Base-by-base conservation (phyloP, 2,888 invertebrate species). In the Drosophila kokeensis region DNA sequence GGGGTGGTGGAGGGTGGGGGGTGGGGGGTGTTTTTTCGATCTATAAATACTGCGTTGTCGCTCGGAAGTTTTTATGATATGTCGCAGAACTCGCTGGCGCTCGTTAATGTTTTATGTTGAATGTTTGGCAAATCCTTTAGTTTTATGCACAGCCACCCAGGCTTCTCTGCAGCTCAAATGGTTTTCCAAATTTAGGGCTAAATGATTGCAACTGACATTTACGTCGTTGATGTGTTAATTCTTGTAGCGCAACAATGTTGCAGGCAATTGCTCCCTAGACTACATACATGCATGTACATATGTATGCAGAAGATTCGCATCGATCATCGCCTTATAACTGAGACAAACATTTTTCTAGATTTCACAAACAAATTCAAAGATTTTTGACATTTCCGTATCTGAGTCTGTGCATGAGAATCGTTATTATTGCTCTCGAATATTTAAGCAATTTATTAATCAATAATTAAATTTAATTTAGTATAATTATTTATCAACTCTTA, bases 141-240 rank as follows among this genome's bases (percentile, higher is more conserved):
- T 72, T 76, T 70, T 42, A 81, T 72, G 81, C 81, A 72, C 34
- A 62, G 32, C 32, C 32, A 32, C 32, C 32, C 32, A 32, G 89
- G 85, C 64, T 84, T 73, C 58, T 45, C 54, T 42, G 48, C 52
- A 61, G 42, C 34, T 57, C 49, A 36, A 53, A 58, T 50, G 58
- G 55, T 27, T 30, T 30, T 54, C 36, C 30, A 40, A 71, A 69
- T 74, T 74, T 72, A 76, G 70, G 55, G 72, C 74, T 70, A 75
- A 77, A 69, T 84, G 82, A 73, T 76, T 70, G 52, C 72, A 61
- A 65, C 49, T 82, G 83, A 83, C 83, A 78, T 83, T 83, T 78
- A 82, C 66, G 57, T 30, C 45, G 54, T 58, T 59, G 72, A 83
- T 83, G 89, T 89, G 89, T 89, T 87, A 87, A 87, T 89, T 83